Evolutionary conservation across 1,140 invertebrate genomes (phyloP).

Genomic region (Zaprionus ghesquierei): DNA sequence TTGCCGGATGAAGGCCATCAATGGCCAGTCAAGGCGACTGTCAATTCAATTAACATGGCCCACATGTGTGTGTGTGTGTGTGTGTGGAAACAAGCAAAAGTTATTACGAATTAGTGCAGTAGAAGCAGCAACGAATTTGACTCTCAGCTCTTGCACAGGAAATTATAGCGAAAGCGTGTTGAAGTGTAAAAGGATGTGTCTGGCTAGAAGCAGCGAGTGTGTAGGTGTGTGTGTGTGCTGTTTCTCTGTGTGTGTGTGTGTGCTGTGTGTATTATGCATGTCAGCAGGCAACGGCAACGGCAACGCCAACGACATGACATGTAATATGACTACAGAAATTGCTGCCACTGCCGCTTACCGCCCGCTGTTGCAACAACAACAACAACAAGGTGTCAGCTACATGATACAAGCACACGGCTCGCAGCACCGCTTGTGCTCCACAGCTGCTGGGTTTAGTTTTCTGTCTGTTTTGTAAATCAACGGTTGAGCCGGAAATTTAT

Average conservation of each 20-base stretch:
- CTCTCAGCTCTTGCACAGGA: slow-evolving; percentile 55
- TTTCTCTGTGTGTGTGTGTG: not conserved
- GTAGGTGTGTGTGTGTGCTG: not conserved
- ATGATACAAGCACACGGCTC: slow-evolving; percentile 33
- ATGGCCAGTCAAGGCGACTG: slow-evolving; percentile 20
- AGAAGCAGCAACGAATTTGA: not conserved
- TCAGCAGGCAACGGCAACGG: slow-evolving; percentile 27
- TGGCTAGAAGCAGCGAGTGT: slow-evolving; percentile 22
- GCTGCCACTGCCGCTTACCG: slow-evolving; percentile 28
- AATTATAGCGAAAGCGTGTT: slow-evolving; percentile 75
- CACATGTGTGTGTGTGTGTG: no score
- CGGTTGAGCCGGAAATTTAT: slow-evolving; percentile 66
- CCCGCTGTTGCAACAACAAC: slow-evolving; percentile 11
- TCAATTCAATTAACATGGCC: slow-evolving; percentile 71
- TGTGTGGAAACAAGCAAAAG: slow-evolving; percentile 19
- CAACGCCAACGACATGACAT: slow-evolving; percentile 67
- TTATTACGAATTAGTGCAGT: slow-evolving; percentile 34
- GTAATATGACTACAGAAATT: slow-evolving; percentile 72
- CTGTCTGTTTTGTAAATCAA: slow-evolving; percentile 62
- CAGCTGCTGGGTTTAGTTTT: slow-evolving; percentile 16
- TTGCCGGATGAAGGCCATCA: slow-evolving; percentile 48
- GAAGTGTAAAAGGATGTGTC: slow-evolving; percentile 69
- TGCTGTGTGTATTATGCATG: slow-evolving; percentile 2
- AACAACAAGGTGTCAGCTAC: slow-evolving; percentile 53
- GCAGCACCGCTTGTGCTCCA: not conserved